phyloP scores from a whole-genome alignment of 2,113 vertebrate genomes.

The Sarotherodon lohbergeri region DNA sequence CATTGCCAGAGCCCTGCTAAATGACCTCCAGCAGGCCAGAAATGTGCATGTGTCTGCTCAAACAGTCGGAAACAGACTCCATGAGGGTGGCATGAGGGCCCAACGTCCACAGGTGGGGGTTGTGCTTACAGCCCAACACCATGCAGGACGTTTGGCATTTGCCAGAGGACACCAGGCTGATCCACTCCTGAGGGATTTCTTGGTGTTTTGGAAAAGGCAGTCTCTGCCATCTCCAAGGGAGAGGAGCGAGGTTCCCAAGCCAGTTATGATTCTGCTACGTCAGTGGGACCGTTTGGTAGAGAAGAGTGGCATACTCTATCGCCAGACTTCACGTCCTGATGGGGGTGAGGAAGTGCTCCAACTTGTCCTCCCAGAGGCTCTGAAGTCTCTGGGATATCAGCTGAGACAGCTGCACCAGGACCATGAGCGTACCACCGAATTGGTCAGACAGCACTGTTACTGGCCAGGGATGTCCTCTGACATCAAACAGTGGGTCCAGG shows the following conservation, averaged over 20 bases:
- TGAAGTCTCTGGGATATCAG: background rate
- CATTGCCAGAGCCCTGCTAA: background rate
- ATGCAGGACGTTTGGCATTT: background rate
- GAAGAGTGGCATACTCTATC: background rate
- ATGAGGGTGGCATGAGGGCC: background rate
- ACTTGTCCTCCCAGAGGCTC: background rate
- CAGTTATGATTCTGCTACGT: background rate
- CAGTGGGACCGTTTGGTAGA: background rate
- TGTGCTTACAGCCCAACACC: background rate
- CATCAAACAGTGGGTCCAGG: background rate
- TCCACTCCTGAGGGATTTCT: background rate
- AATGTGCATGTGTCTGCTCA: fast-evolving
- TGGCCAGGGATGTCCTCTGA: background rate
- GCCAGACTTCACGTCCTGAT: fast-evolving
- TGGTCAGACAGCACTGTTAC: background rate
- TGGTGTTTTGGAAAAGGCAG: background rate
- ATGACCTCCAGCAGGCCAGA: background rate
- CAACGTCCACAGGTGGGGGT: background rate
- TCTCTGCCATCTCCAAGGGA: fast-evolving
- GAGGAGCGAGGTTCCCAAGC: background rate
- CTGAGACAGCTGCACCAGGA: background rate
- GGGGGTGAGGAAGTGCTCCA: background rate
- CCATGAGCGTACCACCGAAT: fast-evolving
- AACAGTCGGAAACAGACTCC: background rate
- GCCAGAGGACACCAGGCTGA: background rate